These are phyloP conservation scores for Schizaphis graminum DNA, from an alignment of 2,888 invertebrate genomes.

Conservation along the genomic window DNA sequence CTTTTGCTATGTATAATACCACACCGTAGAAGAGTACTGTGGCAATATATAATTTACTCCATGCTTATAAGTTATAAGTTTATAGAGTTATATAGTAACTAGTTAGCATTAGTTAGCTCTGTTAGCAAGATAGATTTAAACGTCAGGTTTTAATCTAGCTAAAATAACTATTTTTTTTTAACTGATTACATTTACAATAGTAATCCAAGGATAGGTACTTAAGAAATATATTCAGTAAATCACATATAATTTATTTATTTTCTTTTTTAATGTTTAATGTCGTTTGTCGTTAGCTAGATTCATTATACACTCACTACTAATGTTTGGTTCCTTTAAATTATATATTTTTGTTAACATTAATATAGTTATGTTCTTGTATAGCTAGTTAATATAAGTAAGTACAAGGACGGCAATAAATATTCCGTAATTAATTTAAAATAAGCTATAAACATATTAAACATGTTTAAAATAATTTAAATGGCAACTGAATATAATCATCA, in stretches of 20 bases:
- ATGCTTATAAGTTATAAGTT: too few relatives aligned
- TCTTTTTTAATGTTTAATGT: slow-evolving; percentile 28
- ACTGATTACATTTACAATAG: not conserved
- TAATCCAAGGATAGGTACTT: slow-evolving; percentile 7
- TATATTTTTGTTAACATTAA: not conserved
- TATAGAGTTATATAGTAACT: too few relatives aligned
- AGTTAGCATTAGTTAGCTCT: not conserved
- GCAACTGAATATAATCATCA: not conserved
- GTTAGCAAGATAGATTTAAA: not conserved
- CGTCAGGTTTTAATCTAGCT: not conserved
- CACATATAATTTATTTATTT: not conserved
- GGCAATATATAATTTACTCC: too few relatives aligned
- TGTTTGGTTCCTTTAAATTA: not conserved
- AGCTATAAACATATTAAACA: not conserved
- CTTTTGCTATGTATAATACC: too few relatives aligned
- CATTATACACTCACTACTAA: not conserved
- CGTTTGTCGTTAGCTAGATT: slow-evolving; percentile 20
- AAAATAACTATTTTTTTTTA: not conserved
- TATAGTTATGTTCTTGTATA: not conserved
- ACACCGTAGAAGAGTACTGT: too few relatives aligned
- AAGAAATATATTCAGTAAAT: slow-evolving; percentile 21
- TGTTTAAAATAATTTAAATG: not conserved
- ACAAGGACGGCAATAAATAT: not conserved
- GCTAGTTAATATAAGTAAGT: not conserved
- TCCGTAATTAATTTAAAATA: not conserved